phyloP scores from a whole-genome alignment of 2,888 invertebrate species.

The Amblyjoppa fuscipennis region DNA sequence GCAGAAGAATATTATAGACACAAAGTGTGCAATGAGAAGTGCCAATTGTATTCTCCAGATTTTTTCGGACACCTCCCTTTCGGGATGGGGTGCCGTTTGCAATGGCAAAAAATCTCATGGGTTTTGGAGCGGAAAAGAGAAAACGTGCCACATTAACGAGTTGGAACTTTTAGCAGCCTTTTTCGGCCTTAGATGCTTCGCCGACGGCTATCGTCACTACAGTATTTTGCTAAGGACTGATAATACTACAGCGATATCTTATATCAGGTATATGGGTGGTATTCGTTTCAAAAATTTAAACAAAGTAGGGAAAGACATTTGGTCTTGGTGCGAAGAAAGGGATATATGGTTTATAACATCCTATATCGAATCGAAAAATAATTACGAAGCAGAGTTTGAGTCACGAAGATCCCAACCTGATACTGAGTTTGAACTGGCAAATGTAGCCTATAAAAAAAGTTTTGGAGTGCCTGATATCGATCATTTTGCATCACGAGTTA shows the following conservation, averaged over 20 bases:
- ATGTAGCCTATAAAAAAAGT: neutral
- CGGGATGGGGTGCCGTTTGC: neutral
- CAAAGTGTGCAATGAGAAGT: neutral
- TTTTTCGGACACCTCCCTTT: neutral
- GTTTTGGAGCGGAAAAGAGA: neutral
- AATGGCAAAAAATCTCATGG: neutral
- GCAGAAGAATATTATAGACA: neutral
- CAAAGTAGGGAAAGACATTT: neutral
- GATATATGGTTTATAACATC: neutral
- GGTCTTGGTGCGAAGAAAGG: neutral
- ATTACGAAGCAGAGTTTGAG: neutral
- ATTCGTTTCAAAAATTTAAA: neutral
- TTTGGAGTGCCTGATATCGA: conserved; percentile 8
- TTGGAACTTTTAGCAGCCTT: conserved; percentile 57
- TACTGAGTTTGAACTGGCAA: conserved; percentile 3
- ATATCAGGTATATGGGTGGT: conserved; percentile 19
- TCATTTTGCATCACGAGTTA: conserved; percentile 19
- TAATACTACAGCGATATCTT: conserved; percentile 61
- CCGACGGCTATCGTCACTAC: neutral
- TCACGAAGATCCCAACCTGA: neutral
- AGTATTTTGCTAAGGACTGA: conserved; percentile 65
- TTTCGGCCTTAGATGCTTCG: conserved; percentile 21
- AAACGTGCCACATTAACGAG: neutral
- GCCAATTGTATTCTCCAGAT: neutral
- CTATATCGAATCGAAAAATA: neutral